Base-by-base conservation (phyloP, 2,888 invertebrate genomes). In the Zootermopsis nevadensis region DNA sequence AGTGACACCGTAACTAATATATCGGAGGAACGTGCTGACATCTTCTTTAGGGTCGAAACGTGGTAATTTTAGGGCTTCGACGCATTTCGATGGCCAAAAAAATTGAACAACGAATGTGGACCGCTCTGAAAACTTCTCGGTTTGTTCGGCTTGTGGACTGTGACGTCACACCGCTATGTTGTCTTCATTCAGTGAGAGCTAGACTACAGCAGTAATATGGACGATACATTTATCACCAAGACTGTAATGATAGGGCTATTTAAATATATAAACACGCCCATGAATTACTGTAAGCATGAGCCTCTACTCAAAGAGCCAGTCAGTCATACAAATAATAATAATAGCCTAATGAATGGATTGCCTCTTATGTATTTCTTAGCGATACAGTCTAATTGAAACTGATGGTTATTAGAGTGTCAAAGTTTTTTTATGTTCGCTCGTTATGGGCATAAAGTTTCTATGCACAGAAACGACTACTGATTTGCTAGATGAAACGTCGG, bases 191-290 rank as follows among this genome's bases (percentile, higher is more conserved):
- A n/a, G n/a, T 38, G 38, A 38, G 4, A 38, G 38, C 38, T 4
- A 10, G 4, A 4, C 10, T 38, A 10, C 38, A 7, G 10, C 67
- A 10, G 8, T 72, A 33, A 33, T 72, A 33, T 72, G 19, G 72
- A 72, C 22, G 72, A 33, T 35, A 33, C 22, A 33, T 33, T 72
- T 72, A 30, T 72, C 72, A 72, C 30, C 72, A 72, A 31, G 33
- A 33, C 33, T 30, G 33, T 31, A 22, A 72, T 79, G 60, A 79
- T 55, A 55, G 31, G 31, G 22, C 77, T 79, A 55, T 55, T 79
- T 79, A 79, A 79, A 79, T 77, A 77, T 79, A 55, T 79, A 55
- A 55, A 79, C 77, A 79, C 77, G 27, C 77, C 77, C 77, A 79
- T 79, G 77, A 79, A 55, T 79, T 79, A 55, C 55, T 79, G 7